Conservation (phyloP, 92 coral and sea anemone species). For the Porites evermanni region DNA sequence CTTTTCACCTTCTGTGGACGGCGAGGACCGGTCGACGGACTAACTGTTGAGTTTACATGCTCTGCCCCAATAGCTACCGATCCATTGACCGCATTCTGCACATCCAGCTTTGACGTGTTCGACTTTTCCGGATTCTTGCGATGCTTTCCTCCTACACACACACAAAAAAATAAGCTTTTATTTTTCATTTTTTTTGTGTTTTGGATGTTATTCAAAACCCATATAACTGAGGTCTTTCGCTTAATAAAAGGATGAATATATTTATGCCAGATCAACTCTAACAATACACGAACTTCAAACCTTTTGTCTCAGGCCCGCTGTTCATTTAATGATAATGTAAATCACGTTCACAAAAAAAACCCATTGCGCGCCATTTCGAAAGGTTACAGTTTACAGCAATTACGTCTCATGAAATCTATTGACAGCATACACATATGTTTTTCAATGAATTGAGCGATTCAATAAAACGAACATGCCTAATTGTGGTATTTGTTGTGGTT, state of each 20-base stretch:
- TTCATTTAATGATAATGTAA: background rate
- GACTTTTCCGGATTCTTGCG: constrained; percentile 29
- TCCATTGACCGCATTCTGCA: constrained; percentile 23
- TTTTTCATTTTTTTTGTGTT: background rate
- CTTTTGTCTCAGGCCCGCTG: constrained; percentile 8
- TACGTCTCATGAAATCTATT: background rate
- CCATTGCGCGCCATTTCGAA: too few species aligned
- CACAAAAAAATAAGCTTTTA: background rate
- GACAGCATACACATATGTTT: background rate
- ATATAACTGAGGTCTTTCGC: background rate
- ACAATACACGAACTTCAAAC: constrained; percentile 10
- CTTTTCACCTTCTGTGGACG: background rate
- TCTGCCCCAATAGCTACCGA: constrained; percentile 5
- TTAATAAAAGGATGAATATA: background rate
- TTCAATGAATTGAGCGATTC: constrained; percentile 1
- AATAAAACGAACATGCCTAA: background rate
- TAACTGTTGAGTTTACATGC: background rate
- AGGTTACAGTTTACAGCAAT: too few species aligned
- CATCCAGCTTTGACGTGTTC: constrained; percentile 33
- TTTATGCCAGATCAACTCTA: constrained; percentile 22
- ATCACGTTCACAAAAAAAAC: background rate
- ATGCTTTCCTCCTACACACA: constrained; percentile 42
- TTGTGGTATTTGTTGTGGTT: constrained; percentile 26
- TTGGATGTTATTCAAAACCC: background rate
- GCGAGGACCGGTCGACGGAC: background rate